Conservation (phyloP, 2,888 invertebrate genomes). For the Cataglyphis cursor region DNA sequence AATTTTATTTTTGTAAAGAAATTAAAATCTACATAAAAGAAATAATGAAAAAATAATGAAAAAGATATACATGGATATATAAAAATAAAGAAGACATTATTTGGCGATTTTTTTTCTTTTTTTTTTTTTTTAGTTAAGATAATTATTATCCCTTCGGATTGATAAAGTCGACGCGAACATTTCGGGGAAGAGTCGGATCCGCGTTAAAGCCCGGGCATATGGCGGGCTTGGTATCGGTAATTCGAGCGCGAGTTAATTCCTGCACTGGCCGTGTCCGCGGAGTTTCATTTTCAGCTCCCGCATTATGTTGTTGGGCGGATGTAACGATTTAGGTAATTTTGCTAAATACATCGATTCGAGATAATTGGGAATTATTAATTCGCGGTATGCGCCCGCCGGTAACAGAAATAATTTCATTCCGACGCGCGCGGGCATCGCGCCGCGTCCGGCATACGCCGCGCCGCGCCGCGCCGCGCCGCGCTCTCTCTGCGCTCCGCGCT, state of each 20-base stretch:
- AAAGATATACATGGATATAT: neutral
- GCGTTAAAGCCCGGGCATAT: conserved; percentile 45
- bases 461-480: conserved; percentile 25
- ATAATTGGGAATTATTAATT: conserved; percentile 64
- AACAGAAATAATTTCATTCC: conserved; percentile 61
- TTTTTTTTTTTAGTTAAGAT: neutral
- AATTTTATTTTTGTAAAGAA: neutral
- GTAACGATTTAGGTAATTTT: conserved; percentile 65
- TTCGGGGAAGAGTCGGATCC: conserved; percentile 33
- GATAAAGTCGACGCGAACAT: neutral
- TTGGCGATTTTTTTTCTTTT: neutral
- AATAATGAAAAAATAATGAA: neutral
- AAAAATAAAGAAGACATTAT: neutral
- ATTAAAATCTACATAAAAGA: neutral
- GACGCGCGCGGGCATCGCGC: conserved; percentile 34
- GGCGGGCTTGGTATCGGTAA: conserved; percentile 50
- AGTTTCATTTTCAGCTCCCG: conserved; percentile 61
- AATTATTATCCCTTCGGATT: neutral
- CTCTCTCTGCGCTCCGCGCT: too few species aligned
- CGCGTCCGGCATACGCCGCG: conserved; percentile 56
- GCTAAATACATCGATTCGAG: conserved; percentile 64
- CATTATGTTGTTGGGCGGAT: conserved; percentile 58
- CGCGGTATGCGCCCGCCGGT: conserved; percentile 58
- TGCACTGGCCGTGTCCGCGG: conserved; percentile 45
- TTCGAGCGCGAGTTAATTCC: conserved; percentile 54